Conservation (phyloP, 1,140 invertebrate species). For the Saxidomus purpurata region DNA sequence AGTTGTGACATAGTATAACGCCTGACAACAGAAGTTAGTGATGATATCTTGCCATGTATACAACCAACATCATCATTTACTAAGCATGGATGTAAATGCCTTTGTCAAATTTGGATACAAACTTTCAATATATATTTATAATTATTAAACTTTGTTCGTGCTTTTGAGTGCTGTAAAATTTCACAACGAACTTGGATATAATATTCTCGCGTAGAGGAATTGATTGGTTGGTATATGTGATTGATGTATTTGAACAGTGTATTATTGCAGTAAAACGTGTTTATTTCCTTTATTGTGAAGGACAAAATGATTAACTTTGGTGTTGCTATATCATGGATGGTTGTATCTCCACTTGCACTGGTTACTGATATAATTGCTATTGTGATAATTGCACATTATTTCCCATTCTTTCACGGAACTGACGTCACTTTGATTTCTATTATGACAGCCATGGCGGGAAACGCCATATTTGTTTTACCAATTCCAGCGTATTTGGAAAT, state of each 20-base stretch:
- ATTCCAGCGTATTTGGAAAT: conserved; percentile 69
- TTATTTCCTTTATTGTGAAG: background rate
- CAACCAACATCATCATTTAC: background rate
- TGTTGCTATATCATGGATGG: conserved; percentile 73
- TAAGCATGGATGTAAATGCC: no score
- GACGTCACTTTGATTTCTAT: conserved; percentile 75
- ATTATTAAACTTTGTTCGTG: no score
- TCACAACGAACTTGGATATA: no score
- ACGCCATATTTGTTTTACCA: conserved; percentile 69
- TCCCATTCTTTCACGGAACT: conserved; percentile 72
- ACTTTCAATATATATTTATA: no score
- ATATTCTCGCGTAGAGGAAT: no score
- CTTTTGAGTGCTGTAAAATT: no score
- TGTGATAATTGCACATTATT: conserved; percentile 74
- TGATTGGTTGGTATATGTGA: no score
- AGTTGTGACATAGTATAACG: background rate
- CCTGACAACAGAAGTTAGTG: no score
- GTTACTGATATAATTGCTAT: conserved; percentile 70
- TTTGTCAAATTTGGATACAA: no score
- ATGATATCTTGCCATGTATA: background rate
- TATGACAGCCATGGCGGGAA: conserved; percentile 69
- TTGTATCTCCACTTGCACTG: conserved; percentile 74
- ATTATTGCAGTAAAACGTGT: no score
- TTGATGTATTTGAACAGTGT: no score
- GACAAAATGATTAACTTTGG: conserved; percentile 69